These are phyloP conservation scores for Troglohyphantes excavatus DNA, from an alignment of 2,888 invertebrate genomes.

Conservation along the genomic window DNA sequence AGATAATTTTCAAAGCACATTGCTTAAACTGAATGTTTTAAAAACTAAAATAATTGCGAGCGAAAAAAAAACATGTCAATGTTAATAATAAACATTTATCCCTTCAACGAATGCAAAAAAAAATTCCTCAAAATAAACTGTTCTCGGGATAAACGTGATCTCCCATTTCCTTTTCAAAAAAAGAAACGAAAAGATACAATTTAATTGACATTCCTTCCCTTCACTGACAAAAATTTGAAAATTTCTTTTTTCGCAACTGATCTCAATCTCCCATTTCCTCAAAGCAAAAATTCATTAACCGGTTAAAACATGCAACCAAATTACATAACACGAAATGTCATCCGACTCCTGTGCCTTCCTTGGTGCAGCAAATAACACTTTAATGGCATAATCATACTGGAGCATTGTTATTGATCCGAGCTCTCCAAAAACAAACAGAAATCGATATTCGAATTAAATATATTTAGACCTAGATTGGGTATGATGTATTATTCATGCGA, in stretches of 20 bases:
- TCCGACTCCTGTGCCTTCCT: neutral
- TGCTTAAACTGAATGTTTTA: no score
- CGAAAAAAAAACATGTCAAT: no score
- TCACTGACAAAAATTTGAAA: neutral
- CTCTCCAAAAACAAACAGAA: neutral
- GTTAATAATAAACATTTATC: no score
- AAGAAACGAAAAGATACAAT: neutral
- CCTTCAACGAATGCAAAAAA: neutral
- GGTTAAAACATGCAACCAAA: neutral
- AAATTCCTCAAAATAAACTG: neutral
- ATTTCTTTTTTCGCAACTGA: neutral
- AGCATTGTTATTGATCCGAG: no score
- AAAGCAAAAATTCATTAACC: neutral
- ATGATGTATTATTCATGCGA: conserved; percentile 33
- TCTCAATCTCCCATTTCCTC: neutral
- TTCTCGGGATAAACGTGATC: neutral
- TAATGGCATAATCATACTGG: no score
- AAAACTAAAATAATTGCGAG: no score
- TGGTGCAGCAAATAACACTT: no score
- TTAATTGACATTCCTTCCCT: neutral
- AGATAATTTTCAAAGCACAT: no score
- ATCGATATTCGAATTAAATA: neutral
- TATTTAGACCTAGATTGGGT: conserved; percentile 1
- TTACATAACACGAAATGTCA: neutral
- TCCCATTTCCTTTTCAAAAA: neutral